Conservation (phyloP, 1,140 invertebrate species). For the Lasioglossum baleicum region DNA sequence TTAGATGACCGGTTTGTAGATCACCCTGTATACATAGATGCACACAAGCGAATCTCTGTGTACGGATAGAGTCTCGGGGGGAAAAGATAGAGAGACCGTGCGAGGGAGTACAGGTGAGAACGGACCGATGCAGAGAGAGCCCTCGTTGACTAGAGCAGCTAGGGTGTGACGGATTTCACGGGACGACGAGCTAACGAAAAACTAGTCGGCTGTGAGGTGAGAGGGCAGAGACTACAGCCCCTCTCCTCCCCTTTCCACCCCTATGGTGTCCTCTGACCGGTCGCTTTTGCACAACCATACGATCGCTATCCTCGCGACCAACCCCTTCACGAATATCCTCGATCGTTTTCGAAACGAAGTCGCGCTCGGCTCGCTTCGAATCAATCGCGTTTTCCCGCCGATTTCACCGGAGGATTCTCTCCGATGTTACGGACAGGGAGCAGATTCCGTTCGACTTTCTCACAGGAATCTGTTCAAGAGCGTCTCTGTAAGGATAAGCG, state of each 20-base stretch:
- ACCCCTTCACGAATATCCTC: slow-evolving; percentile 43
- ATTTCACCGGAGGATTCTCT: too few species aligned
- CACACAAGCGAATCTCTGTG: not conserved
- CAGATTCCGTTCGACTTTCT: too few species aligned
- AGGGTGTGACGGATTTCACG: slow-evolving; percentile 74
- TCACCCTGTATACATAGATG: slow-evolving; percentile 5
- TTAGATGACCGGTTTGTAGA: not conserved
- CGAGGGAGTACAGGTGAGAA: slow-evolving; percentile 38
- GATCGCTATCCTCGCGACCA: slow-evolving; percentile 9
- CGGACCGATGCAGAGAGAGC: slow-evolving; percentile 1
- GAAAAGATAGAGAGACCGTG: not conserved
- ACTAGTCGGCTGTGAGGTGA: slow-evolving; percentile 75
- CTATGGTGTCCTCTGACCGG: not conserved
- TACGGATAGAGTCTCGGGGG: not conserved
- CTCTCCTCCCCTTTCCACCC: not conserved
- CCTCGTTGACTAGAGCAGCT: slow-evolving; percentile 46
- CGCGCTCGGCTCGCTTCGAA: too few species aligned
- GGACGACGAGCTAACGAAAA: slow-evolving; percentile 76
- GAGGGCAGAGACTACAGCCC: slow-evolving; percentile 59
- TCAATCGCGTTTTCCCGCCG: too few species aligned
- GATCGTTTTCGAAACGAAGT: too few species aligned
- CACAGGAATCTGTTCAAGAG: too few species aligned
- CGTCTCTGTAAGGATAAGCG: too few species aligned
- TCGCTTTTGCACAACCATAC: slow-evolving; percentile 46
- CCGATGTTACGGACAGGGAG: too few species aligned